Evolutionary conservation across 2,797 vertebrate genomes (phyloP), one percentile per base, ranked within the genome.

Genomic region (Muraenolepis orangiensis): DNA sequence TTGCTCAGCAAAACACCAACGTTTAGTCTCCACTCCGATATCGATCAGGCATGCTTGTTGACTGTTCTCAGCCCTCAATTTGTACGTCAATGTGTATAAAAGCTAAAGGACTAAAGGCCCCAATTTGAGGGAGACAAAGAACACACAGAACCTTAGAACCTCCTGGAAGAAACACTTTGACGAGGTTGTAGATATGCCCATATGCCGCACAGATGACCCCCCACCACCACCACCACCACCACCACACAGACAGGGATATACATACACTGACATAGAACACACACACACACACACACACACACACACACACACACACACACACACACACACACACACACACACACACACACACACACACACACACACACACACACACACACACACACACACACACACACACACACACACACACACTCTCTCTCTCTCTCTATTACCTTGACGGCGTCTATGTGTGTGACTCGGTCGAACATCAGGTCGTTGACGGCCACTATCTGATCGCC

Each of bases 401-500:
- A n/a, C 67, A n/a, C 67, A 34, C 67, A 34, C 67, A 38, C 69
- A 70, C 31, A 70, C 18, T 38, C 69, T 14, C 69, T 38, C 10
- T 6, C 34, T 40, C 64, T 29, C 61, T 6, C 36, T 34, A 11
- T 26, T 70, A 70, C 96, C 95, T 96, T 96, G 74, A 98, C 97
- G 0, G 97, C 97, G 23, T 98, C 96, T 0, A 93, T 88, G 81
- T 98, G 97, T 36, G 94, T 95, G 84, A 96, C 95, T 34, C 90
- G 88, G 81, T 96, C 94, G 81, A 98, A 91, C 57, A 93, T 83
- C 82, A 93, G 87, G 83, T 96, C 95, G 78, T 98, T 98, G 76
- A 96, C 97, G 0, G 93, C 90, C 69, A 98, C 87, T 86, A 98
- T 97, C 92, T 96, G 97, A 89, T 98, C 97, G 3, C 97, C 97